These are phyloP conservation scores for Mycalesis mineus DNA, from an alignment of 2,888 invertebrate species.

Conservation along the genomic window DNA sequence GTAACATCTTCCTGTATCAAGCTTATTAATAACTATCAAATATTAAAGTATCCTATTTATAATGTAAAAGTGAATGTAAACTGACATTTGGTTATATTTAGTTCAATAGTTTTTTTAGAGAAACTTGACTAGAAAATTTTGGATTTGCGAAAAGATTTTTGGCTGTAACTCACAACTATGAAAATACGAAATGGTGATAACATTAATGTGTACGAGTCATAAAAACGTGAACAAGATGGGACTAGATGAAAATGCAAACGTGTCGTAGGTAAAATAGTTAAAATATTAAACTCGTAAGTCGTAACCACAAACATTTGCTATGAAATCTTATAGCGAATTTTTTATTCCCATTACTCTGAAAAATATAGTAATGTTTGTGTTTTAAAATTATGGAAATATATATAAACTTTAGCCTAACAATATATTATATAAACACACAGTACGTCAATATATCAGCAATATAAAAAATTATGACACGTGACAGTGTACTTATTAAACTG, in stretches of 20 bases:
- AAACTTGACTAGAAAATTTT: constrained; percentile 74
- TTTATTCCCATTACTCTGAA: neutral
- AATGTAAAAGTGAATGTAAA: constrained; percentile 25
- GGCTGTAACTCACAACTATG: constrained; percentile 54
- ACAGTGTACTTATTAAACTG: constrained; percentile 45
- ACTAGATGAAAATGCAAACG: constrained; percentile 58
- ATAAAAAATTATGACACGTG: constrained; percentile 12
- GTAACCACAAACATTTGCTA: neutral
- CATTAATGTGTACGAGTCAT: constrained; percentile 19
- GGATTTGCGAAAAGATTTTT: constrained; percentile 60
- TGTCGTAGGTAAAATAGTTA: constrained; percentile 26
- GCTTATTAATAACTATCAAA: constrained; percentile 33
- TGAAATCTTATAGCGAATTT: neutral
- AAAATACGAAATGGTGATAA: constrained; percentile 35
- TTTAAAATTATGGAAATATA: neutral
- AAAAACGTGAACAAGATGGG: constrained; percentile 42
- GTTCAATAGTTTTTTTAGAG: constrained; percentile 41
- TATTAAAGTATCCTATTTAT: constrained; percentile 9
- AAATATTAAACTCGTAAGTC: constrained; percentile 9
- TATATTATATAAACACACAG: constrained; percentile 17
- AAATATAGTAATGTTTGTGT: neutral
- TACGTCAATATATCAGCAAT: constrained; percentile 2
- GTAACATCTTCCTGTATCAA: neutral
- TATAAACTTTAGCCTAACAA: constrained; percentile 5
- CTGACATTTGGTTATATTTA: constrained; percentile 49